Evolutionary conservation across 1,140 invertebrate species (phyloP), one percentile per base, ranked within the genome.

Genomic region (Drosophila persimilis): DNA sequence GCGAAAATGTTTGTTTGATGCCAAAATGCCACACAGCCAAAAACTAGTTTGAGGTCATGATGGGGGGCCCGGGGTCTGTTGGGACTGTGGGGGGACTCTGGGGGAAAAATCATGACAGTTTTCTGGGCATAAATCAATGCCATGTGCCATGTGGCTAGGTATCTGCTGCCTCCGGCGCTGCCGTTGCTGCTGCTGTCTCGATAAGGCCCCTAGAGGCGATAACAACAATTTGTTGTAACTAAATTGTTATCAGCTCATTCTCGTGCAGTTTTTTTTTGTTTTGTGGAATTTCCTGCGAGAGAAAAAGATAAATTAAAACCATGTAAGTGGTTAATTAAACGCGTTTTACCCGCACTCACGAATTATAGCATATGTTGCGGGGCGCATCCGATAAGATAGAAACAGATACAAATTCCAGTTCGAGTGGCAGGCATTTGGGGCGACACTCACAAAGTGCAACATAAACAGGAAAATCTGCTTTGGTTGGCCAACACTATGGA

Each of bases 301-400:
- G 11, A 4, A 22, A 13, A 20, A 57, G 66, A 77, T 89, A 79
- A 89, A 89, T 89, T 76, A 90, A 89, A 81, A 77, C 65, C 86
- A 89, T 89, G 85, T 89, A 89, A 89, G 80, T 85, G 85, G 74
- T 86, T 89, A 89, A 89, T 89, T 89, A 89, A 89, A 85, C 80
- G 64, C 77, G 74, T 70, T 57, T 65, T 46, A 45, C 20, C 47
- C 41, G 56, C 35, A 62, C 45, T 48, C 45, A 59, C 62, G 67
- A 89, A 80, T 89, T 71, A 72, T 89, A 85, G 84, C 84, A 89
- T 89, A 89, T 89, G 84, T 85, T 86, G 54, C 64, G 61, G 77
- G 62, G 80, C 73, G 41, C 31, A 22, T 17, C 15, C 53, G 80
- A 84, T 84, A 84, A 84, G 80, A 84, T 84, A 84, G 3, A 7